phyloP scores from a whole-genome alignment of 2,797 vertebrate species.

The Pteropus rufus region DNA sequence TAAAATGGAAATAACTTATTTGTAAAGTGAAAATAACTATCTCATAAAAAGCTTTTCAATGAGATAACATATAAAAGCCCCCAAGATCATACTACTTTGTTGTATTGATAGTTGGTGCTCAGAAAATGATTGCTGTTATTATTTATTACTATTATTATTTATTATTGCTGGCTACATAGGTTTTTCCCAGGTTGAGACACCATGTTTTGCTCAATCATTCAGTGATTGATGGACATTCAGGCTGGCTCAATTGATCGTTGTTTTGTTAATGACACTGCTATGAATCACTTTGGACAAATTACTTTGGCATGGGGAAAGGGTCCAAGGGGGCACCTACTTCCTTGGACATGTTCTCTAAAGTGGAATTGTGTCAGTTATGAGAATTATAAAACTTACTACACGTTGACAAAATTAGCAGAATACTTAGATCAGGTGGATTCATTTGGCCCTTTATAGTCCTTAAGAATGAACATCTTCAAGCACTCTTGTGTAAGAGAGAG shows the following conservation, averaged over 20 bases:
- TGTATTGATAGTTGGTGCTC: background rate
- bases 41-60: background rate
- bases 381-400: background rate
- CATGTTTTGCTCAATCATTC: background rate
- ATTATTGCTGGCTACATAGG: background rate
- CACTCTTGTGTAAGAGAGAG: background rate
- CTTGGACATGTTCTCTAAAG: background rate
- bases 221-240: background rate
- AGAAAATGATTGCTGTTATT: background rate
- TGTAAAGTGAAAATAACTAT: background rate
- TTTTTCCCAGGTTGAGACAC: background rate
- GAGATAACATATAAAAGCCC: background rate
- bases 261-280: background rate
- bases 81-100: background rate
- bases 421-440: background rate
- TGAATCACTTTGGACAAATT: background rate
- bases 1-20: background rate
- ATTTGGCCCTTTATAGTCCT: background rate
- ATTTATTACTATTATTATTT: background rate
- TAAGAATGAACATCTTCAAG: background rate
- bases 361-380: background rate
- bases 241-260: background rate
- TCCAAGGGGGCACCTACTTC: background rate
- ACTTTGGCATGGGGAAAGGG: background rate
- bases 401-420: background rate